Evolutionary conservation across 2,113 vertebrate species (phyloP).

Genomic region (Leucopternis melanops): DNA sequence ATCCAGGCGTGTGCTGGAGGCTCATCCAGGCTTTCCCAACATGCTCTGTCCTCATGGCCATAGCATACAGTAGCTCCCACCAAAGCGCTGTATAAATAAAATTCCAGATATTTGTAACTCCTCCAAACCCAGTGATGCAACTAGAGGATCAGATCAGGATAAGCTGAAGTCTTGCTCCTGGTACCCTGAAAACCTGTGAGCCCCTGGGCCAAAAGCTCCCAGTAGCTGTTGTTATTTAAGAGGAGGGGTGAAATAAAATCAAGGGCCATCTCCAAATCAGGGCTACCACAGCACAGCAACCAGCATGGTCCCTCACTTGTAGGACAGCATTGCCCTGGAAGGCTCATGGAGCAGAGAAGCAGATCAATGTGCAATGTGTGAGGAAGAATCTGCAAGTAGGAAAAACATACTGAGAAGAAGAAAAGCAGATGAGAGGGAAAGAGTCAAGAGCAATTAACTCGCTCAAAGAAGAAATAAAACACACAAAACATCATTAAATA

Average conservation of each 20-base stretch:
- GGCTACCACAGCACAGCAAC: not conserved
- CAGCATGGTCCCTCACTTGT: not conserved
- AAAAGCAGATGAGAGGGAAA: not conserved
- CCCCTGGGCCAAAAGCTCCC: not conserved
- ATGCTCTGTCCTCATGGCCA: not conserved
- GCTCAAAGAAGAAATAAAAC: not conserved
- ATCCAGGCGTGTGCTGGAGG: fast-evolving
- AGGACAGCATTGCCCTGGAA: not conserved
- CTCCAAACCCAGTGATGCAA: not conserved
- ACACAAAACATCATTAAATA: not conserved
- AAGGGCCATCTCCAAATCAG: not conserved
- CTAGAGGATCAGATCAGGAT: not conserved
- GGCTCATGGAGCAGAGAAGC: not conserved
- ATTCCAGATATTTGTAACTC: not conserved
- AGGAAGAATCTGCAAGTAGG: not conserved
- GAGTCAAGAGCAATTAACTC: not conserved
- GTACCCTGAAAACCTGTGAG: not conserved
- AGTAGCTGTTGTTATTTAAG: not conserved
- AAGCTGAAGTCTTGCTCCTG: not conserved
- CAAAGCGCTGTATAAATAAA: not conserved
- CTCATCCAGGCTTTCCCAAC: not conserved
- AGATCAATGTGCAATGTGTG: not conserved
- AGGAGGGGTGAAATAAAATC: not conserved
- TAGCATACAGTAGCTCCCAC: not conserved
- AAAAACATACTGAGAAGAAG: not conserved